phyloP scores from a whole-genome alignment of 2,113 vertebrate species.

The Thinocorus orbignyianus region DNA sequence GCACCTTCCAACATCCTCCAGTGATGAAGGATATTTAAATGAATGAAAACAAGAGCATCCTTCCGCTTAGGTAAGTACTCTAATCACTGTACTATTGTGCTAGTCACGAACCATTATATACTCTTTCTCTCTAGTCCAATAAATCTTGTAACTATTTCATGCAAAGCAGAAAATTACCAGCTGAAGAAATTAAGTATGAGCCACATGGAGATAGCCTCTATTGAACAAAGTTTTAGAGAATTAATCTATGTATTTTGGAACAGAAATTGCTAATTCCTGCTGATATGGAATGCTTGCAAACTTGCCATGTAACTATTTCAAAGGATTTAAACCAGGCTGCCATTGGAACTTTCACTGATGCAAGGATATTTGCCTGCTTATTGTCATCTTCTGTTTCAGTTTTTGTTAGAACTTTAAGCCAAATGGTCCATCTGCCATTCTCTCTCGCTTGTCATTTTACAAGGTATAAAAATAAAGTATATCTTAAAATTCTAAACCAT shows the following conservation, averaged over 20 bases:
- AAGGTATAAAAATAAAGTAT: slow-evolving; percentile 56
- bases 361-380: slow-evolving; percentile 64
- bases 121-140: background rate
- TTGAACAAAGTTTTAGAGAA: slow-evolving; percentile 40
- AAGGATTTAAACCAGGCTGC: slow-evolving; percentile 55
- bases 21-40: background rate
- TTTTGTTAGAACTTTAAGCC: slow-evolving; percentile 66
- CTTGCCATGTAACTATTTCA: slow-evolving; percentile 54
- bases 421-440: slow-evolving; percentile 72
- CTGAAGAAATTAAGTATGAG: background rate
- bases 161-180: background rate
- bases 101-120: background rate
- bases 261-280: slow-evolving; percentile 34
- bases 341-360: slow-evolving; percentile 56
- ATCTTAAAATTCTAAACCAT: slow-evolving; percentile 46
- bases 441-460: slow-evolving; percentile 55
- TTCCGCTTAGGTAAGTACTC: background rate
- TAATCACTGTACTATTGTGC: background rate
- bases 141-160: background rate
- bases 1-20: background rate
- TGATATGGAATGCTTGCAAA: slow-evolving; percentile 48
- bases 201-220: background rate
- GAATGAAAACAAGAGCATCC: background rate
- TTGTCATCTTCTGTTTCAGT: slow-evolving; percentile 60
- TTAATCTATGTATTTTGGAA: slow-evolving; percentile 47